Conservation (phyloP, 2,113 vertebrate species). For the Heptranchias perlo region DNA sequence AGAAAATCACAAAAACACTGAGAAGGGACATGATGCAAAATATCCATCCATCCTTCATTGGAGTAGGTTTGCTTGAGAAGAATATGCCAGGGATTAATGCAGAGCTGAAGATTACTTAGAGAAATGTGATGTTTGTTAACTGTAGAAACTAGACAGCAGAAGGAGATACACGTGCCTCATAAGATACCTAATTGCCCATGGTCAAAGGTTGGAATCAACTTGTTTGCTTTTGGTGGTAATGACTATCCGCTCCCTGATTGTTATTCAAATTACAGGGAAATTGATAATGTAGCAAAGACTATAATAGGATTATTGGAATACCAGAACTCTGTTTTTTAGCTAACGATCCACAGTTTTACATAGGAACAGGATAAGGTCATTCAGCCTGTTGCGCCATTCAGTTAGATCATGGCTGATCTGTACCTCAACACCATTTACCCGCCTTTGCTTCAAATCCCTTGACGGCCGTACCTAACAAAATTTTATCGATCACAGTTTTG, state of each 20-base stretch:
- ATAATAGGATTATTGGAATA: background rate
- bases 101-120: background rate
- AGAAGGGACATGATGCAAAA: too few relatives aligned
- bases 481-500: background rate
- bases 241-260: background rate
- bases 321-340: background rate
- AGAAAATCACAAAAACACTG: too few relatives aligned
- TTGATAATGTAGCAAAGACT: conserved; percentile 8
- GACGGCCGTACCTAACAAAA: background rate
- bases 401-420: background rate
- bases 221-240: conserved; percentile 1
- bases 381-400: background rate
- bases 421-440: background rate
- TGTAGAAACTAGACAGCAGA: background rate
- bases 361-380: background rate
- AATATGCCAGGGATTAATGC: background rate
- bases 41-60: too few relatives aligned
- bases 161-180: background rate
- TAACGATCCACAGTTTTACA: background rate
- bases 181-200: background rate
- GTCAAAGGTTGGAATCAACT: background rate
- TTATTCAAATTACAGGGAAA: conserved; percentile 3
- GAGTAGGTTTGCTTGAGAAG: too few relatives aligned
- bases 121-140: background rate
- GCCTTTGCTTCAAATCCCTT: background rate